These are phyloP conservation scores for Drosophila siamana DNA, from an alignment of 2,888 invertebrate species.

Conservation along the genomic window DNA sequence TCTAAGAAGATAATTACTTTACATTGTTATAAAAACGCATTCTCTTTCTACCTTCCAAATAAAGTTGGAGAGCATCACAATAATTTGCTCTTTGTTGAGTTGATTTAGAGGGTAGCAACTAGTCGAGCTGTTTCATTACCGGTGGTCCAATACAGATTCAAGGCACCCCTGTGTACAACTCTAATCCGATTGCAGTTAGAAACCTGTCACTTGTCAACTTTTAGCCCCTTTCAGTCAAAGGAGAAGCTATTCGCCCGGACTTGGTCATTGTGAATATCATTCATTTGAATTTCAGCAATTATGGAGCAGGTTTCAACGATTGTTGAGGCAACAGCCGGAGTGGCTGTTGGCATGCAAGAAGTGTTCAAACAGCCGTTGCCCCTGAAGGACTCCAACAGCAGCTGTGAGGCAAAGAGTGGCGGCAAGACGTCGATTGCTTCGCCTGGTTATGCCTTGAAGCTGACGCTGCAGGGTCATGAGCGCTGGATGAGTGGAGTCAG, in stretches of 20 bases:
- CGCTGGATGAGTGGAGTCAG: conserved; percentile 99
- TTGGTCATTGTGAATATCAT: not conserved
- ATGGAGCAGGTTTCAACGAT: not conserved
- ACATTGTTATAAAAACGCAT: no score
- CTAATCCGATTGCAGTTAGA: not conserved
- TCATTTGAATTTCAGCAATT: not conserved
- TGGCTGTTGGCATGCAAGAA: conserved; percentile 1
- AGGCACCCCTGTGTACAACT: conserved; percentile 1
- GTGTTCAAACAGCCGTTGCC: conserved; percentile 49
- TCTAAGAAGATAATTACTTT: not conserved
- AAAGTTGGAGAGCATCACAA: no score
- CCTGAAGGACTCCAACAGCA: not conserved
- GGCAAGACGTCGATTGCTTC: not conserved
- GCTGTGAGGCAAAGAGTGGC: conserved; percentile 82
- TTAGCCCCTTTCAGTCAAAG: not conserved
- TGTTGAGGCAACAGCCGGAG: not conserved
- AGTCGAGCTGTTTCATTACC: not conserved
- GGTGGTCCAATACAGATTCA: not conserved
- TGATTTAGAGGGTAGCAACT: not conserved
- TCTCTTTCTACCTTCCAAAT: no score
- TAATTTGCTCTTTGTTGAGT: no score
- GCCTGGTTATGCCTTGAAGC: conserved; percentile 97
- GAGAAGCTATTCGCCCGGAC: not conserved
- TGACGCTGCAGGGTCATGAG: conserved; percentile 97
- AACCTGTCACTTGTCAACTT: not conserved